Conservation (phyloP, 2,888 invertebrate species). For the Calameuta filiformis region DNA sequence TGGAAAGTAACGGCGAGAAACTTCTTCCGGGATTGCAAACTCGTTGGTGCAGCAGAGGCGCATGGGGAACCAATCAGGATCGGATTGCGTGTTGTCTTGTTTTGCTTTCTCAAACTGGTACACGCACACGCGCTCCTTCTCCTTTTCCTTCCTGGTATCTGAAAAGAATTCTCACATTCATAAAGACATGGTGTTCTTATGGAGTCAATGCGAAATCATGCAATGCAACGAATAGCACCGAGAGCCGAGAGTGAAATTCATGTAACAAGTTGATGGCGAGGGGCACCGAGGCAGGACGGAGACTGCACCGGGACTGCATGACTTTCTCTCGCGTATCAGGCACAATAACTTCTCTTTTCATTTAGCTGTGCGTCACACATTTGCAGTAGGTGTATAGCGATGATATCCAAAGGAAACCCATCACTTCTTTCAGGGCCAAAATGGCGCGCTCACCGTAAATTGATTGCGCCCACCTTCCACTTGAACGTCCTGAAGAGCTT, state of each 20-base stretch:
- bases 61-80: background rate
- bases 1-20: background rate
- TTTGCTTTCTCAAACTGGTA: background rate
- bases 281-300: constrained; percentile 38
- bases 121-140: background rate
- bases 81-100: background rate
- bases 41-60: background rate
- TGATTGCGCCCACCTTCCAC: constrained; percentile 90
- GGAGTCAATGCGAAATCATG: constrained; percentile 9
- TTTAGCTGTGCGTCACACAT: background rate
- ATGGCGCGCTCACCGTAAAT: constrained; percentile 87
- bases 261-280: constrained; percentile 18
- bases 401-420: background rate
- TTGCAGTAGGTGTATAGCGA: background rate
- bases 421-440: constrained; percentile 73
- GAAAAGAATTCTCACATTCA: background rate
- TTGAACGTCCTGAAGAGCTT: constrained; percentile 88
- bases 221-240: constrained; percentile 19
- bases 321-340: constrained; percentile 37
- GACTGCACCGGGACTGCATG: constrained; percentile 29
- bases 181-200: background rate
- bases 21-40: background rate
- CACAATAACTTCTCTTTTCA: background rate
- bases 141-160: background rate
- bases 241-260: constrained; percentile 35